These are phyloP conservation scores for Bombus affinis DNA, from an alignment of 1,140 invertebrate genomes.

Conservation along the genomic window DNA sequence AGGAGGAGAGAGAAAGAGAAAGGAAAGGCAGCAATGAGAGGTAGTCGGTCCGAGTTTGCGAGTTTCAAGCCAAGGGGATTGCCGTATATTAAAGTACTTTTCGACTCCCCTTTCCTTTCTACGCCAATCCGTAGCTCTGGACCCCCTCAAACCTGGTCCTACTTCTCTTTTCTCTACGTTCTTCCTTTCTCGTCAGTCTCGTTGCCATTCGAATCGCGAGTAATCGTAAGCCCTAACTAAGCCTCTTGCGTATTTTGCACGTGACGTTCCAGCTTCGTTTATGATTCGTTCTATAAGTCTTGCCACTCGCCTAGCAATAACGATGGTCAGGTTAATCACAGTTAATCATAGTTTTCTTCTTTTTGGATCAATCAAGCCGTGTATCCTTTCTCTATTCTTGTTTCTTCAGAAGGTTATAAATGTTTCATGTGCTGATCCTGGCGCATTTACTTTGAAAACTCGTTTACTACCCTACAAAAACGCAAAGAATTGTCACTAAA, in stretches of 20 bases:
- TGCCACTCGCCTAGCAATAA: not conserved
- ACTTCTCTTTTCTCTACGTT: constrained; percentile 52
- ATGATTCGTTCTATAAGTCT: constrained; percentile 21
- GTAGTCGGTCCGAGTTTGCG: constrained; percentile 73
- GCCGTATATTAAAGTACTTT: constrained; percentile 79
- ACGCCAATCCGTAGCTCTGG: constrained; percentile 59
- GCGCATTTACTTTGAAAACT: no score
- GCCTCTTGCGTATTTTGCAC: constrained; percentile 65
- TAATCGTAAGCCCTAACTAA: constrained; percentile 67
- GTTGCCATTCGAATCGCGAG: constrained; percentile 71
- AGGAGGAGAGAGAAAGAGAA: constrained; percentile 16
- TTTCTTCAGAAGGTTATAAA: no score
- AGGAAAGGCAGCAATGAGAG: constrained; percentile 53
- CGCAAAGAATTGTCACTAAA: no score
- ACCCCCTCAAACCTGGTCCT: constrained; percentile 38
- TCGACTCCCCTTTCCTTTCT: constrained; percentile 65
- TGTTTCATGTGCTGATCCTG: no score
- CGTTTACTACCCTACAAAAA: no score
- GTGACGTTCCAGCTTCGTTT: constrained; percentile 56
- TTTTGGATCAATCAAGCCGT: not conserved
- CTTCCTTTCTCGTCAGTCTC: constrained; percentile 52
- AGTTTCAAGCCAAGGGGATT: constrained; percentile 77
- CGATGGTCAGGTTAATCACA: constrained; percentile 5
- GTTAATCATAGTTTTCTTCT: constrained; percentile 19
- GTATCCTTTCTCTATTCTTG: no score